Evolutionary conservation across 2,888 invertebrate species (phyloP).

Genomic region (Plemyria rubiginata): DNA sequence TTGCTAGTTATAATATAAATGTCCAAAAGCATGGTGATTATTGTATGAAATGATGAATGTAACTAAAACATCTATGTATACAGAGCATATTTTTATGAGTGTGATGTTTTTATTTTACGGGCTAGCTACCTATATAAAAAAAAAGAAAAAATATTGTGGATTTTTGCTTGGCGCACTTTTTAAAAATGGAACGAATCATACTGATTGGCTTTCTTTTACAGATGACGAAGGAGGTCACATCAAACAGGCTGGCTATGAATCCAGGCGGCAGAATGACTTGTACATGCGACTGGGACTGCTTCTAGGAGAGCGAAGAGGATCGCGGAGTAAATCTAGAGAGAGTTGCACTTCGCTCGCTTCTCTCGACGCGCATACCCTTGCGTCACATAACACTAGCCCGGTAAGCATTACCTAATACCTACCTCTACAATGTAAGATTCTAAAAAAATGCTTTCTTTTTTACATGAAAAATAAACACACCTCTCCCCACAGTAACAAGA

Average conservation of each 20-base stretch:
- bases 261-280: constrained; percentile 88
- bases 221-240: constrained; percentile 90
- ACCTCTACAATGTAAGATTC: too few relatives aligned
- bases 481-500: too few relatives aligned
- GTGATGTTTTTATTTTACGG: not conserved
- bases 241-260: constrained; percentile 84
- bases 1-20: not conserved
- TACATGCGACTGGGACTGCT: constrained; percentile 93
- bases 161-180: constrained; percentile 1
- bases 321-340: constrained; percentile 75
- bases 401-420: constrained; percentile 63
- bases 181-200: constrained; percentile 1
- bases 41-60: constrained; percentile 3
- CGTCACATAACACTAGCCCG: constrained; percentile 93
- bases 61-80: not conserved
- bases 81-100: not conserved
- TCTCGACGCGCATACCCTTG: constrained; percentile 87
- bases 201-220: constrained; percentile 53
- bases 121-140: not conserved
- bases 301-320: constrained; percentile 88
- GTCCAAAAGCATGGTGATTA: constrained; percentile 10
- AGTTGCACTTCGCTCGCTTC: constrained; percentile 84
- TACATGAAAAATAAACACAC: too few relatives aligned
- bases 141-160: not conserved
- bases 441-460: too few relatives aligned